A percentile compares a stretch with the other conserved stretches of the same genome.
Conservation (phyloP, 2,113 vertebrate genomes). For the Plestiodon gilberti region DNA sequence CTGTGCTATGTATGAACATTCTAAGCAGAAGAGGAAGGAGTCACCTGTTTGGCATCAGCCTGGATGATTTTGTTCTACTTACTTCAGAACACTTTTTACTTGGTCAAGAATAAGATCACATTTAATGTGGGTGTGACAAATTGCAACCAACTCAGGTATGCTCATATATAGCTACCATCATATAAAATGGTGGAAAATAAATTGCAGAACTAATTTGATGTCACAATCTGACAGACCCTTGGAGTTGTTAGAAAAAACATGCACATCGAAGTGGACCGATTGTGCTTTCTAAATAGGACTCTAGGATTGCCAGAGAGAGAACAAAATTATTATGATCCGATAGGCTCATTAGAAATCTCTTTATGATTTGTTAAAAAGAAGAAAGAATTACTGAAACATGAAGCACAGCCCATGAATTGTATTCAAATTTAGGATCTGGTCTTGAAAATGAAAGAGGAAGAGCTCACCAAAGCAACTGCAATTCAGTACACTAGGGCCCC, state of each 20-base stretch:
- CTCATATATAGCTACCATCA: slow-evolving; percentile 44
- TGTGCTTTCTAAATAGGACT: slow-evolving; percentile 28
- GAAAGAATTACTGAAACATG: background rate
- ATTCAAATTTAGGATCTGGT: background rate
- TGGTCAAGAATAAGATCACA: too few relatives aligned
- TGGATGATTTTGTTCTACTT: background rate
- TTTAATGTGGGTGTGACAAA: slow-evolving; percentile 4
- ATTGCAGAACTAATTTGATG: slow-evolving; percentile 23
- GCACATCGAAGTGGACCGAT: slow-evolving; percentile 43
- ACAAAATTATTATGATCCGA: background rate
- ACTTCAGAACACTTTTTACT: background rate
- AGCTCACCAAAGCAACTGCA: too few relatives aligned
- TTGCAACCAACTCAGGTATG: slow-evolving; percentile 46
- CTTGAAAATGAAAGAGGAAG: too few relatives aligned
- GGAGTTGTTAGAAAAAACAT: slow-evolving; percentile 45
- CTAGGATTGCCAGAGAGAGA: slow-evolving; percentile 25
- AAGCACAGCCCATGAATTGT: background rate
- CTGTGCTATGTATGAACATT: background rate
- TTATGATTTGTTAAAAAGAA: slow-evolving; percentile 36
- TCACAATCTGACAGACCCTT: slow-evolving; percentile 42
- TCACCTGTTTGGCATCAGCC: too few relatives aligned
- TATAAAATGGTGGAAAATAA: slow-evolving; percentile 43
- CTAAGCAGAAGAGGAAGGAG: background rate
- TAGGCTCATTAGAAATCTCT: slow-evolving; percentile 4
- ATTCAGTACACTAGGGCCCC: too few relatives aligned